Base-by-base conservation (phyloP, 2,797 vertebrate genomes). In the Propithecus perrieri region DNA sequence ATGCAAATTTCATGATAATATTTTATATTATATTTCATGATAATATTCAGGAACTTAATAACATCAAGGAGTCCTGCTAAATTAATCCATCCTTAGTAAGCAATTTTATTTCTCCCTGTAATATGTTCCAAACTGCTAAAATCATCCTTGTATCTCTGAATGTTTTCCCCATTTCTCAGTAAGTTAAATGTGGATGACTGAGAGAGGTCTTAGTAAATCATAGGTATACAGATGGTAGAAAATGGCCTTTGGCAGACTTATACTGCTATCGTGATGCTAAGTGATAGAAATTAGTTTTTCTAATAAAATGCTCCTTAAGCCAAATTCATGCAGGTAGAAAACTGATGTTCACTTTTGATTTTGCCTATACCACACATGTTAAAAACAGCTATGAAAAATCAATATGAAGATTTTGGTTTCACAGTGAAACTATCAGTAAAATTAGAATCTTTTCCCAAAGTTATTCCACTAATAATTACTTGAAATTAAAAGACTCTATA, bases 191-290 rank as follows among this genome's bases (percentile, higher is more conserved):
- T 96, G 80, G 97, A 97, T 94, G 33, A 79, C 15, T 93, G 72
- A 93, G 11, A 67, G 53, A 91, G 38, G 13, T 67, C 46, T 33
- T 96, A 92, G 93, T 95, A 98, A 65, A 8, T 65, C 18, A 57
- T 61, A 94, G 46, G 48, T 97, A 5, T 75, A 84, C 91, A 97
- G 26, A 97, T 95, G 85, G 84, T 85, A 95, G 92, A 89, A 95
- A 97, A 96, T 12, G 1, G 72, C 43, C 57, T 76, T 26, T 46
- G 89, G 33, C 38, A 81, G 50, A 63, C 7, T 85, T 92, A 80
- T 81, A 85, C 75, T 78, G 48, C 63, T 86, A 92, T 96, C 97
- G 91, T 97, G 91, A 96, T 94, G 94, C 93, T 91, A 86, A 93
- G 88, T 80, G 38, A 92, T 92, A 26, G 11, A 96, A 96, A 96